Conservation (phyloP, 2,113 vertebrate genomes). For the Colaptes auratus region DNA sequence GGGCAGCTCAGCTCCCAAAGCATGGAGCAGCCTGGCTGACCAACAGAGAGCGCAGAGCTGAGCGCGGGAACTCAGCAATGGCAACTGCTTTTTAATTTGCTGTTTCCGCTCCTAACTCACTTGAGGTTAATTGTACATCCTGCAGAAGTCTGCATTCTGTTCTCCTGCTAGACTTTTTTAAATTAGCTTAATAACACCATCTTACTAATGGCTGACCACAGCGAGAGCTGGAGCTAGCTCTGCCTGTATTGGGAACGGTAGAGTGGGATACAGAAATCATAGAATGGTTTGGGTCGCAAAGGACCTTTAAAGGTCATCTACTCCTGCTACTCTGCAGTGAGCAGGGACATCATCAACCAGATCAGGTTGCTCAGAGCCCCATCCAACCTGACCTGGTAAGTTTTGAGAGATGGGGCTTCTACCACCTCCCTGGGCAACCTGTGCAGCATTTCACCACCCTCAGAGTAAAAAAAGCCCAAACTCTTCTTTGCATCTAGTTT, state of each 20-base stretch:
- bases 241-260: neutral
- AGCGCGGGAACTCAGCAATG: neutral
- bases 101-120: conserved; percentile 32
- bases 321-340: neutral
- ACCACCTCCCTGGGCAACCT: neutral
- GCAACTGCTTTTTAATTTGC: conserved; percentile 25
- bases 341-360: neutral
- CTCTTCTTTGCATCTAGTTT: neutral
- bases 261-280: neutral
- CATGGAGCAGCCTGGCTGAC: conserved; percentile 2
- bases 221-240: neutral
- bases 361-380: neutral
- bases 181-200: conserved; percentile 53
- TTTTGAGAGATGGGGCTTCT: neutral
- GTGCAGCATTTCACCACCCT: neutral
- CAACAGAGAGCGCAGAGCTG: neutral
- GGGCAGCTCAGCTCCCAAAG: conserved; percentile 25
- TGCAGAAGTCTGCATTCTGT: conserved; percentile 27
- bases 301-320: neutral
- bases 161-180: conserved; percentile 53
- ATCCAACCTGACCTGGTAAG: neutral
- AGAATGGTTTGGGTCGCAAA: neutral
- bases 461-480: neutral
- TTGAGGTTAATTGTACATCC: conserved; percentile 58
- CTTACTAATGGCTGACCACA: conserved; percentile 43